Evolutionary conservation across 1,140 invertebrate genomes (phyloP), one percentile per base, ranked within the genome.

Genomic region (Atopsyche davidsoni): DNA sequence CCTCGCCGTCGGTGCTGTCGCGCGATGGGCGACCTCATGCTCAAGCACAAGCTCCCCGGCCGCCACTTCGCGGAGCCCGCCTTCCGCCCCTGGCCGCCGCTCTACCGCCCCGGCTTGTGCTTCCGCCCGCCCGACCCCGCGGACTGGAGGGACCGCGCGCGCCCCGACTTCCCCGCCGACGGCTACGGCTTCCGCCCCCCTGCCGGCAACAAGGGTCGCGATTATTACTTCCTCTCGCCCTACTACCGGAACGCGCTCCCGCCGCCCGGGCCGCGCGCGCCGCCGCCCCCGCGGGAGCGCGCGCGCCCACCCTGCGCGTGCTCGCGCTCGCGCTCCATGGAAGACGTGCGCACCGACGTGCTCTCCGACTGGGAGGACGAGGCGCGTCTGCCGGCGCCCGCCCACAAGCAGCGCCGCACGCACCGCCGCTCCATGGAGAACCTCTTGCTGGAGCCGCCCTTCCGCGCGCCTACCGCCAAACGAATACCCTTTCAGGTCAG

Each of bases 151-250:
- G 73, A 75, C 47, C 73, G 69, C 51, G 66, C 66, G 2, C 66
- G 68, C 6, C 67, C 65, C 2, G 69, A 69, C 4, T 69, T 72
- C 41, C 75, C 75, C 16, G 79, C 79, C 19, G 76, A 73, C 32
- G 79, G 79, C 55, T 60, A 70, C 58, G 62, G 71, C 68, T 55
- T 59, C 44, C 61, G 65, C 64, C 65, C 57, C 46, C 65, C 55
- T 18, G 69, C 55, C 62, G 70, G 60, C 58, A 77, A 77, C 59
- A 82, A 82, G 53, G 77, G 76, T 2, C 67, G 80, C 2, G 83
- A 86, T 54, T 83, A 85, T 57, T 84, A 84, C 60, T 82, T 82
- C 53, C 60, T 85, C 41, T 76, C 82, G 7, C 81, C 82, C 1
- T 73, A 82, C 58, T 86, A 83, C 53, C 64, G 82, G n/a, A 75